A percentile compares a stretch with the other conserved stretches of the same genome.
These are phyloP conservation scores for Poecilia latipinna DNA, from an alignment of 2,113 vertebrate genomes.

Conservation along the genomic window DNA sequence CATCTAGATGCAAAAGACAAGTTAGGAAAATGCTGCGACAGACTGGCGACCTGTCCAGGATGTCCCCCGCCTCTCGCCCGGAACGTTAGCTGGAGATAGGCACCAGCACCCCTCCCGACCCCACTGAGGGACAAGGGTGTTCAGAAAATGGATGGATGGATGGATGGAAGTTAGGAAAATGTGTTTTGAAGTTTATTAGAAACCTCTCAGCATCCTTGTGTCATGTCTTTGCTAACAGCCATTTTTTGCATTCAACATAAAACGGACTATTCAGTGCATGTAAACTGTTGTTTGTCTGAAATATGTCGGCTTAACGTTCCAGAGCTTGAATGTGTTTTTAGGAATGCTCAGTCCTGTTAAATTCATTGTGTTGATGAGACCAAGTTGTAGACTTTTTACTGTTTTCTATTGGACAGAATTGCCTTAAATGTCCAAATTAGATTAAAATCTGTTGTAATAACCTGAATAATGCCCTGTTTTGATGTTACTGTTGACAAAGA, in stretches of 20 bases:
- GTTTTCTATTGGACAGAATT: not conserved
- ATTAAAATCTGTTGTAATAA: slow-evolving; percentile 24
- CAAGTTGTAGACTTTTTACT: slow-evolving; percentile 6
- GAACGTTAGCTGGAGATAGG: too few relatives aligned
- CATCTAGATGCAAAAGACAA: not conserved
- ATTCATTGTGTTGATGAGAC: not conserved
- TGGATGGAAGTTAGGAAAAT: not conserved
- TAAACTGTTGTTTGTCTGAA: not conserved
- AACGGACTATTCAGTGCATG: not conserved
- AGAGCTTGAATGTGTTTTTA: not conserved
- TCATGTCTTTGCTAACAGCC: too few relatives aligned
- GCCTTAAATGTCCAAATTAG: slow-evolving; percentile 4
- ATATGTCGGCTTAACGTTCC: not conserved
- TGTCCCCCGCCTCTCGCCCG: too few relatives aligned
- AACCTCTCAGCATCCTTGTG: not conserved
- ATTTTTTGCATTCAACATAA: not conserved
- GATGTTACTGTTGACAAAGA: slow-evolving; percentile 49
- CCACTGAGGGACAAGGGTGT: too few relatives aligned
- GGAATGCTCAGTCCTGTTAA: not conserved
- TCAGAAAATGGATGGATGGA: too few relatives aligned
- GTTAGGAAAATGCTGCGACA: not conserved
- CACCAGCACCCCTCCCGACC: too few relatives aligned
- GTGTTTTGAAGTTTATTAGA: not conserved
- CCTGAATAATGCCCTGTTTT: slow-evolving; percentile 34
- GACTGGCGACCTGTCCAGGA: too few relatives aligned